A percentile compares a stretch with the other conserved stretches of the same genome.
These are phyloP conservation scores for Parus major DNA, from an alignment of 2,113 vertebrate species.

Conservation along the genomic window DNA sequence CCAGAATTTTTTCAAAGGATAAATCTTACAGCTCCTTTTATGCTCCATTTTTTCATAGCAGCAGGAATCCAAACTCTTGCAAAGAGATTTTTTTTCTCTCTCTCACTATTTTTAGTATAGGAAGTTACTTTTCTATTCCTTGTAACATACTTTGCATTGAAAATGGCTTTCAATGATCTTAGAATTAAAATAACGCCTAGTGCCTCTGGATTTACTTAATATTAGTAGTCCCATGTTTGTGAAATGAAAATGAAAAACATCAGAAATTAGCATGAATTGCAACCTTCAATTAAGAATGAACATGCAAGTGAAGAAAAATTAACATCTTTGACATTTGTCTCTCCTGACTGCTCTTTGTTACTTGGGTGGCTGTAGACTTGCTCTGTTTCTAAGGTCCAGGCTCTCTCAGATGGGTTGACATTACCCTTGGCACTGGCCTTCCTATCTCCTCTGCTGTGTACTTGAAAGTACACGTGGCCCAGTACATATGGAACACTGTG, in stretches of 20 bases:
- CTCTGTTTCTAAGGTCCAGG: background rate
- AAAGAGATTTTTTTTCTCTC: background rate
- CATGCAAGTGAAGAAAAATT: background rate
- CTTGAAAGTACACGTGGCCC: background rate
- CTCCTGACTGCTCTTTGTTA: background rate
- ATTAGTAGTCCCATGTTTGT: background rate
- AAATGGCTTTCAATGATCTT: background rate
- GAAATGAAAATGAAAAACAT: background rate
- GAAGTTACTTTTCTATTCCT: background rate
- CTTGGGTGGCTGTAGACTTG: background rate
- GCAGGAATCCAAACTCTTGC: background rate
- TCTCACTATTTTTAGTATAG: background rate
- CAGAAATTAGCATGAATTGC: background rate
- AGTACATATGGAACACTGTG: background rate
- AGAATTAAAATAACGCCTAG: background rate
- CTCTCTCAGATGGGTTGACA: background rate
- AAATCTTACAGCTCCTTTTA: background rate
- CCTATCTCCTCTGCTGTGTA: background rate
- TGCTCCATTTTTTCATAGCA: background rate
- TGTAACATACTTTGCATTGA: background rate
- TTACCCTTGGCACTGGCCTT: background rate
- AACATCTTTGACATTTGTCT: background rate
- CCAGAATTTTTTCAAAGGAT: background rate
- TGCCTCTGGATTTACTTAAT: background rate
- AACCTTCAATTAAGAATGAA: background rate